phyloP scores from a whole-genome alignment of 1,140 invertebrate species.

The Drosophila nannoptera region DNA sequence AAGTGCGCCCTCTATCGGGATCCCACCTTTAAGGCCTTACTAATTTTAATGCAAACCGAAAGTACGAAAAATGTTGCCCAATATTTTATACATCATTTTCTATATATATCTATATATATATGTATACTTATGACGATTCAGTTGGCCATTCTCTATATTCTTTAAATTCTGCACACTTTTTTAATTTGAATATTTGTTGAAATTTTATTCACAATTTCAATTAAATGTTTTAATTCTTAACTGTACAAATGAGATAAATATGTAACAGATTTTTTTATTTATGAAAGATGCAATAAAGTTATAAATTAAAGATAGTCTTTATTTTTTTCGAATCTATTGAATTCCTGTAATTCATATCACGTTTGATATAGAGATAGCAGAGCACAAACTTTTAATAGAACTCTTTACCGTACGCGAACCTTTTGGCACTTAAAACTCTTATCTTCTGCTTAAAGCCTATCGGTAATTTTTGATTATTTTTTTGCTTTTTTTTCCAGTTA shows the following conservation, averaged over 20 bases:
- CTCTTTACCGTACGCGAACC: slow-evolving; percentile 1
- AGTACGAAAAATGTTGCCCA: slow-evolving; percentile 73
- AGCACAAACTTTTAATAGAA: neutral
- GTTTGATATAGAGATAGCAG: slow-evolving; percentile 16
- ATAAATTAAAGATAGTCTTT: slow-evolving; percentile 41
- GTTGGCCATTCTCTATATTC: slow-evolving; percentile 53
- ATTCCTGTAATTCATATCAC: neutral
- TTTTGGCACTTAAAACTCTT: slow-evolving; percentile 2
- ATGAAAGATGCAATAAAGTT: slow-evolving; percentile 64
- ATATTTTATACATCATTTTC: slow-evolving; percentile 39
- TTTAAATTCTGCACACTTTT: slow-evolving; percentile 8
- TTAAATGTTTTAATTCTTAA: slow-evolving; percentile 54
- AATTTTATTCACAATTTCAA: slow-evolving; percentile 35
- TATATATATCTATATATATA: slow-evolving; percentile 5
- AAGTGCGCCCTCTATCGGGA: slow-evolving; percentile 33
- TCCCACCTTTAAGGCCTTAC: slow-evolving; percentile 33
- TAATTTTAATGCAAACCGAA: slow-evolving; percentile 69
- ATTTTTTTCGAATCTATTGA: neutral
- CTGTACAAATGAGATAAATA: slow-evolving; percentile 58
- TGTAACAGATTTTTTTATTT: slow-evolving; percentile 37
- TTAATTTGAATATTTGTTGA: slow-evolving; percentile 15
- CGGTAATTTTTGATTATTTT: neutral
- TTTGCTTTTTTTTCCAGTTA: neutral
- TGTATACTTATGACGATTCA: slow-evolving; percentile 34
- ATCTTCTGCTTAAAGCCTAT: neutral